Evolutionary conservation across 2,888 invertebrate genomes (phyloP), one percentile per base, ranked within the genome.

Genomic region (Nomada ruficornis): DNA sequence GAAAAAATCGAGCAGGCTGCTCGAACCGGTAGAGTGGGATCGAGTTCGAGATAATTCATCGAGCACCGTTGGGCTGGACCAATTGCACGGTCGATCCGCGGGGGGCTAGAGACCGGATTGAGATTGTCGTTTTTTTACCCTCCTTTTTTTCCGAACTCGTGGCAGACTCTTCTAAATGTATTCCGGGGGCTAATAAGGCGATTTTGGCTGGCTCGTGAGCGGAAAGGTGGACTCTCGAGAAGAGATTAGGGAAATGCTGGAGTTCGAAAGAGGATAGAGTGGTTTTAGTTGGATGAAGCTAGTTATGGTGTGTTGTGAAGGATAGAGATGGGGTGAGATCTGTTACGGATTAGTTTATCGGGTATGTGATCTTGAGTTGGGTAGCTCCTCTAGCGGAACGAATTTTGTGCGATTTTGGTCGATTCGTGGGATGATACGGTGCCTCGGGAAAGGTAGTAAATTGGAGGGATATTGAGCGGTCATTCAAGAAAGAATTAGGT

Each of bases 1-100:
- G 73, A 71, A 86, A 81, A 87, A 78, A 77, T 68, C 73, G 60
- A 50, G 15, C 64, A 47, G 15, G 47, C 71, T 29, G 20, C 11
- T 52, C 64, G 47, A 69, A 54, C 57, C 76, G 18, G 64, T 71
- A 77, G 77, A 74, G 72, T 59, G 72, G 80, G 79, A 73, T 77
- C 82, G 60, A 20, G 80, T 77, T 72, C 79, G 68, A 80, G 76
- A 74, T 68, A 75, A 64, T 69, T 80, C 72, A 89, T 89, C 88
- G 89, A 88, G 69, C 47, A 55, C 55, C 55, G 29, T 4, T 11
- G 52, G 54, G 75, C 73, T 65, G 87, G 87, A 88, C 89, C 91
- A 91, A 91, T 91, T 82, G 88, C 83, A 80, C 64, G 81, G 77
- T 52, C 36, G 81, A 47, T 81, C 82, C 62, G 83, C 84, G 65